A percentile compares a stretch with the other conserved stretches of the same genome.
phyloP scores from a whole-genome alignment of 2,888 invertebrate genomes.

The Pantelozetes paolii region DNA sequence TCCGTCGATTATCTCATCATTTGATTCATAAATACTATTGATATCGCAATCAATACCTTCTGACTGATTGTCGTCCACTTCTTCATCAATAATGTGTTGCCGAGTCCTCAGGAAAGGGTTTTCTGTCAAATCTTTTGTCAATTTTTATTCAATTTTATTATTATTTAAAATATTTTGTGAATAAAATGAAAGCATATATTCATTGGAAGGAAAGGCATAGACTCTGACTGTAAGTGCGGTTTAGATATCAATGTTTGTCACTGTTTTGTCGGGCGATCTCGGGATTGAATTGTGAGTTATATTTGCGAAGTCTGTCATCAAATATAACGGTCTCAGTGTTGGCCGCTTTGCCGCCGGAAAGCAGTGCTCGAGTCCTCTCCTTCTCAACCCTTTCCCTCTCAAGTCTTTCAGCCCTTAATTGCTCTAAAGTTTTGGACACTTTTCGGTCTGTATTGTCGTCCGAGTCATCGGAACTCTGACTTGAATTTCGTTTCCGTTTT shows the following conservation, averaged over 20 bases:
- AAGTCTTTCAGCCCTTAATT: conserved; percentile 70
- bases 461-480: conserved; percentile 16
- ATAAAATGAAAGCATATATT: too few species aligned
- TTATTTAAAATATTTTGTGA: too few species aligned
- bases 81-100: not conserved
- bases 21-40: not conserved
- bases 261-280: conserved; percentile 52
- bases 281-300: conserved; percentile 96
- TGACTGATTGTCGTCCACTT: not conserved
- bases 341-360: conserved; percentile 57
- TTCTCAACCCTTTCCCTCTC: conserved; percentile 76
- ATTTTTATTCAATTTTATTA: too few species aligned
- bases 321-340: conserved; percentile 49
- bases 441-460: not conserved
- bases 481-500: conserved; percentile 30
- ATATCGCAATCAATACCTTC: not conserved
- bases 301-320: conserved; percentile 65
- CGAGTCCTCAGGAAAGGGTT: too few species aligned
- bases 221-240: too few species aligned
- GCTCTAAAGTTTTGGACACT: conserved; percentile 49
- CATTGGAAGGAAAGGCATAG: too few species aligned
- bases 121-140: too few species aligned
- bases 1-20: not conserved
- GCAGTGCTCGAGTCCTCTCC: conserved; percentile 64
- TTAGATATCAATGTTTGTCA: too few species aligned